Conservation (phyloP, 2,113 vertebrate genomes). For the Psilopsiagon aymara region DNA sequence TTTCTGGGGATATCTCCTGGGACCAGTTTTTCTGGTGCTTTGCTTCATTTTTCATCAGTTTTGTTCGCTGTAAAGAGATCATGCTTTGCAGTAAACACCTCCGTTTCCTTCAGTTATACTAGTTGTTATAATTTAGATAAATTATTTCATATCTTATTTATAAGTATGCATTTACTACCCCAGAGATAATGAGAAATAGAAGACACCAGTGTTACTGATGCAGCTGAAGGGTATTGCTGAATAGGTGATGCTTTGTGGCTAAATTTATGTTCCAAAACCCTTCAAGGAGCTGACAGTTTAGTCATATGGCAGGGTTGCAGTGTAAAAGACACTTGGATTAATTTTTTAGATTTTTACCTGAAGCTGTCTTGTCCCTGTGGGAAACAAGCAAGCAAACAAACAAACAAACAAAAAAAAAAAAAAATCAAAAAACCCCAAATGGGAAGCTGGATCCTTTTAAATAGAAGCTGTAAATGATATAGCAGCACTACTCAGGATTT, state of each 20-base stretch:
- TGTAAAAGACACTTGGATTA: not conserved
- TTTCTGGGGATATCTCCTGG: not conserved
- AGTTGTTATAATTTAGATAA: not conserved
- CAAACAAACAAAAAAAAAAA: no score
- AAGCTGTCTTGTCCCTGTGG: not conserved
- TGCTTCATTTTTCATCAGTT: not conserved
- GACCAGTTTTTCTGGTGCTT: not conserved
- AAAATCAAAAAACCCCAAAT: not conserved
- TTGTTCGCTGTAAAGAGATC: not conserved
- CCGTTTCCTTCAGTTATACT: not conserved
- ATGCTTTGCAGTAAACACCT: not conserved
- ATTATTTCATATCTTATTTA: not conserved
- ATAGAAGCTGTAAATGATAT: not conserved
- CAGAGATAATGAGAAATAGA: not conserved
- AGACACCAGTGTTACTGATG: not conserved
- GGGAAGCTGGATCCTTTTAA: not conserved
- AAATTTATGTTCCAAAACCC: not conserved
- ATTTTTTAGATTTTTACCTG: not conserved
- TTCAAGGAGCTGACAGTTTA: not conserved
- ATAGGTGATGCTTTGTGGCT: not conserved
- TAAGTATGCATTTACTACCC: not conserved
- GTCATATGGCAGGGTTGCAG: not conserved
- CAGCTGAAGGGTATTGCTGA: not conserved
- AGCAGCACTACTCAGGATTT: not conserved
- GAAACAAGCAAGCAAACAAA: not conserved